Evolutionary conservation across 2,888 invertebrate species (phyloP).

Genomic region (Selenia dentaria): DNA sequence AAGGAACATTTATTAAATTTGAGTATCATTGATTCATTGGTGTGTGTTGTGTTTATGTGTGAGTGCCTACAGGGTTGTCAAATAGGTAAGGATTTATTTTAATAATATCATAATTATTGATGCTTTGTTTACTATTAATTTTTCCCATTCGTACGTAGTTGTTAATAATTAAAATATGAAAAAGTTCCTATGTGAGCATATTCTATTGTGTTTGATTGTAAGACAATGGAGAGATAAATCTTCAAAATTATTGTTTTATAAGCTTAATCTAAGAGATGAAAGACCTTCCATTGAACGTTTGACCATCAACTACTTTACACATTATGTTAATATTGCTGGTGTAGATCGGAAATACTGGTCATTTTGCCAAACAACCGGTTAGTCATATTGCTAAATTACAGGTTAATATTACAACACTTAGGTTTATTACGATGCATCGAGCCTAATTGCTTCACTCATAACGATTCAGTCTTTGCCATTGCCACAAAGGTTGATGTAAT

Average conservation of each 20-base stretch:
- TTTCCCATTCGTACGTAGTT: not conserved
- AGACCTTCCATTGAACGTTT: conserved; percentile 29
- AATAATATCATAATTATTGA: not conserved
- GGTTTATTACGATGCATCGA: conserved; percentile 16
- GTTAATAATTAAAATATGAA: not conserved
- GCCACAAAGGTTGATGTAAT: conserved; percentile 14
- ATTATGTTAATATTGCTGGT: conserved; percentile 19
- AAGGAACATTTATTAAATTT: conserved; percentile 24
- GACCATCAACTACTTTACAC: conserved; percentile 22
- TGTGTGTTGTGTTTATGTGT: conserved; percentile 41
- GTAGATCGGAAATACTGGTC: conserved; percentile 20
- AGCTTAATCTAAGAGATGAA: conserved; percentile 4
- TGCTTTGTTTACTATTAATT: not conserved
- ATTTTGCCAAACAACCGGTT: conserved; percentile 25
- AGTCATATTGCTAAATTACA: conserved; percentile 31
- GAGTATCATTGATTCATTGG: conserved; percentile 40
- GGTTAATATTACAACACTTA: conserved; percentile 21
- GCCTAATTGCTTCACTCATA: conserved; percentile 15
- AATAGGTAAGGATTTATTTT: conserved; percentile 19
- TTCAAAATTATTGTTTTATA: too few relatives aligned
- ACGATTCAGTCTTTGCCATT: conserved; percentile 12
- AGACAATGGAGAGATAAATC: conserved; percentile 8
- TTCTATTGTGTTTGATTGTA: not conserved
- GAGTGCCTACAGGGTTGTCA: conserved; percentile 15
- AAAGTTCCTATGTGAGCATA: not conserved